Evolutionary conservation across 2,888 invertebrate genomes (phyloP), one percentile per base, ranked within the genome.

Genomic region (Rhaphigaster nebulosa): DNA sequence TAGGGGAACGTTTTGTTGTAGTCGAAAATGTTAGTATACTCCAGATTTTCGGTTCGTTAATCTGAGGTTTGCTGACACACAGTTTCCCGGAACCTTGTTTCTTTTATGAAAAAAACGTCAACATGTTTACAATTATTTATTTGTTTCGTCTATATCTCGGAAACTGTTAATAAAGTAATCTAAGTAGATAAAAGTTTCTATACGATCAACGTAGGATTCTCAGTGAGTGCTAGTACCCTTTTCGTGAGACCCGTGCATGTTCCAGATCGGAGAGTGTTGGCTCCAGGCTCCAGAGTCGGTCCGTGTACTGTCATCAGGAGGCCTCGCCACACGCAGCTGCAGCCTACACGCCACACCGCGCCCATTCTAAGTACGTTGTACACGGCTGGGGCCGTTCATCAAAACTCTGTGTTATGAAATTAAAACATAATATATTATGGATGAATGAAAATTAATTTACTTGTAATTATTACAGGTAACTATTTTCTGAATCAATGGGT

Each of bases 251-350:
- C 8, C 34, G 18, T 76, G 70, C 70, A 76, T 76, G 70, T 76
- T 76, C 70, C 70, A 76, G 70, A 38, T 76, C 34, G 70, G 70
- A 76, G 38, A 23, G 70, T 70, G 65, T 65, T n/a, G 18, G 70
- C 70, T 70, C 70, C 0, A 70, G 70, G 70, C 34, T 70, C 34
- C 34, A 20, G 18, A 0, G 20, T 20, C 6, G 34, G 70, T 76
- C 34, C 70, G 70, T 76, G 38, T 38, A 18, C 70, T 70, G 34
- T 76, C 34, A 34, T 76, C 38, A 23, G 70, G 5, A 29, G 70
- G 23, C 38, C 23, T 20, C 34, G 8, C 20, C 70, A 38, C 70
- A 76, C 70, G 70, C 70, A 76, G 70, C 70, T 38, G 1, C 38
- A 76, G 5, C 34, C 5, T 38, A 76, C 70, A 76, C 70, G 70